These are phyloP conservation scores for Pionites leucogaster DNA, from an alignment of 2,113 vertebrate species.

Conservation along the genomic window DNA sequence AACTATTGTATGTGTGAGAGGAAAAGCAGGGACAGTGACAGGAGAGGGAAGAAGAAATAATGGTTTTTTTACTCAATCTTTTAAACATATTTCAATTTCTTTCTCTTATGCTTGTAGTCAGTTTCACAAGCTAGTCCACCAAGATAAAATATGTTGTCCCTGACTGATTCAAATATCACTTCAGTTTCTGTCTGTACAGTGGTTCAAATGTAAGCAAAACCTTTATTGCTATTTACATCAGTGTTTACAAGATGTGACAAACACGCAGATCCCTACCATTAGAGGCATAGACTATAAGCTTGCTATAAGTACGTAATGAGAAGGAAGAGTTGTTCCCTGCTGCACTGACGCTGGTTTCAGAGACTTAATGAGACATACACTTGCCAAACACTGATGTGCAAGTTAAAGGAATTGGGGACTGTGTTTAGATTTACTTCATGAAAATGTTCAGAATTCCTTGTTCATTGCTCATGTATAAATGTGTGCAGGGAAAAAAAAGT, in stretches of 20 bases:
- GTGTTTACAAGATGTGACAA: background rate
- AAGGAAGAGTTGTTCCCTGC: background rate
- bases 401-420: background rate
- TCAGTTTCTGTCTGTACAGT: background rate
- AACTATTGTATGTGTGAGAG: background rate
- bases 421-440: background rate
- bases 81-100: background rate
- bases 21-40: background rate
- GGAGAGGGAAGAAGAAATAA: background rate
- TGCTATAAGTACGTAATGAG: background rate
- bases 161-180: background rate
- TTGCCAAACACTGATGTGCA: background rate
- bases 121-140: background rate
- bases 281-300: background rate
- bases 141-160: background rate
- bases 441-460: background rate
- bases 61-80: background rate
- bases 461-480: background rate
- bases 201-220: background rate
- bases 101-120: background rate
- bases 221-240: background rate
- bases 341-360: background rate
- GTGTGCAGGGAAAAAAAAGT: background rate
- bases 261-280: background rate
- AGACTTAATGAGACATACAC: slow-evolving; percentile 26